phyloP scores from a whole-genome alignment of 1,140 invertebrate species.

The Laodelphax striatellus region DNA sequence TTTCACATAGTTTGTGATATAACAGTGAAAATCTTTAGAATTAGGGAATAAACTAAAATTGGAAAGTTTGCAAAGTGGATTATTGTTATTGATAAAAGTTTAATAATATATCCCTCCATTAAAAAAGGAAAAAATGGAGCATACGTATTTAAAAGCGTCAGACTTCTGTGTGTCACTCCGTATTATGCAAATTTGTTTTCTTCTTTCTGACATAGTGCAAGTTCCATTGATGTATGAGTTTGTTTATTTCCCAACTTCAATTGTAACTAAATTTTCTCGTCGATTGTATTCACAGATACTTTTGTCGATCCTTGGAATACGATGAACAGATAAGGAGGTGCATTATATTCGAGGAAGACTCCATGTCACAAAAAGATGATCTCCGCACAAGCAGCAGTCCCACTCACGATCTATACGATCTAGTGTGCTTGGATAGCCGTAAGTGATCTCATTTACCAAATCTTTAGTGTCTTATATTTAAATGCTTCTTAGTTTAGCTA shows the following conservation, averaged over 20 bases:
- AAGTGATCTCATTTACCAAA: conserved; percentile 34
- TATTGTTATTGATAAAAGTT: too few relatives aligned
- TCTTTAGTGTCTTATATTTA: background rate
- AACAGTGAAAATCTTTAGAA: too few relatives aligned
- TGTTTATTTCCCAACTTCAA: too few relatives aligned
- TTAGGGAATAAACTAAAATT: background rate
- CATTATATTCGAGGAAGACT: conserved; percentile 79
- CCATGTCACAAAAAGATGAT: conserved; percentile 72
- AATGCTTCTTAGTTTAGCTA: too few relatives aligned
- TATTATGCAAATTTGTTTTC: too few relatives aligned
- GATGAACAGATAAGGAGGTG: conserved; percentile 75
- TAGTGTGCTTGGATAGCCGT: conserved; percentile 77
- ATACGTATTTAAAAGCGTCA: background rate
- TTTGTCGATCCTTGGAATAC: conserved; percentile 81
- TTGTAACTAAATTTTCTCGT: too few relatives aligned
- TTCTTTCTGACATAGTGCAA: too few relatives aligned
- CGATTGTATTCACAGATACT: conserved; percentile 44
- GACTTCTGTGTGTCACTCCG: too few relatives aligned
- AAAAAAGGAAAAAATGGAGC: too few relatives aligned
- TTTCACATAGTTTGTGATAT: too few relatives aligned
- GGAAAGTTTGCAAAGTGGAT: background rate
- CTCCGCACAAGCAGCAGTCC: conserved; percentile 66
- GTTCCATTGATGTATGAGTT: too few relatives aligned
- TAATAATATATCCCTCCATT: too few relatives aligned
- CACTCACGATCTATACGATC: conserved; percentile 72